Percentiles rank a stretch among this genome's conserved stretches.
Evolutionary conservation across 2,888 invertebrate species (phyloP).

Genomic region (Andrena chrysosceles): DNA sequence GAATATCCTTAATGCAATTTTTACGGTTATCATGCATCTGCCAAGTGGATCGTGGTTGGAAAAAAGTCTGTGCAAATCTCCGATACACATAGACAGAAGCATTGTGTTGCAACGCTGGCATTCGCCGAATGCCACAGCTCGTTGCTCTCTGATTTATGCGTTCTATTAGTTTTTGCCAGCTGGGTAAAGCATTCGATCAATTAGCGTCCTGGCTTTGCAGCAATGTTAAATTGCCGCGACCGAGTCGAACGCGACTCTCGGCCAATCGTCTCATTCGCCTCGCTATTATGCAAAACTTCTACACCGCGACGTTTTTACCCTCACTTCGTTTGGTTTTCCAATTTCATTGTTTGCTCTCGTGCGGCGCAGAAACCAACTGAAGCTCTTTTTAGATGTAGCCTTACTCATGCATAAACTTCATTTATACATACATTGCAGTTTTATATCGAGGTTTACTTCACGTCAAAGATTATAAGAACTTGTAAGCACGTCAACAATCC

Average conservation of each 20-base stretch:
- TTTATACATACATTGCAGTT: neutral
- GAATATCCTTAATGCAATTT: constrained; percentile 12
- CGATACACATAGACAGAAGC: neutral
- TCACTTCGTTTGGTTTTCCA: neutral
- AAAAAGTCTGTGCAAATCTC: constrained; percentile 29
- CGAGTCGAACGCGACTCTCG: constrained; percentile 10
- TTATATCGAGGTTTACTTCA: too few relatives aligned
- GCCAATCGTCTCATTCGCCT: constrained; percentile 7
- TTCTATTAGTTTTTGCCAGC: constrained; percentile 19
- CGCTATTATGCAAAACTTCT: constrained; percentile 2
- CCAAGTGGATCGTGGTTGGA: neutral
- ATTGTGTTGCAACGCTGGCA: constrained; percentile 22
- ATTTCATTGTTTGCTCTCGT: neutral
- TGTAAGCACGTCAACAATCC: too few relatives aligned
- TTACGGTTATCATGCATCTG: neutral
- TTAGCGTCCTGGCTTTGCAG: constrained; percentile 10
- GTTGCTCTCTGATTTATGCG: constrained; percentile 30
- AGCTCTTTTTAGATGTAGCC: neutral
- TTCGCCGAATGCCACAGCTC: constrained; percentile 20
- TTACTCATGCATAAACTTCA: neutral
- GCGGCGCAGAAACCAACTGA: neutral
- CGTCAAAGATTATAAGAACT: too few relatives aligned
- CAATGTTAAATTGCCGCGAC: constrained; percentile 15
- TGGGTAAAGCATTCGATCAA: constrained; percentile 20
- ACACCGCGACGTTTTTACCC: neutral